These are phyloP conservation scores for Macropodus opercularis DNA, from an alignment of 2,797 vertebrate species.

Conservation along the genomic window DNA sequence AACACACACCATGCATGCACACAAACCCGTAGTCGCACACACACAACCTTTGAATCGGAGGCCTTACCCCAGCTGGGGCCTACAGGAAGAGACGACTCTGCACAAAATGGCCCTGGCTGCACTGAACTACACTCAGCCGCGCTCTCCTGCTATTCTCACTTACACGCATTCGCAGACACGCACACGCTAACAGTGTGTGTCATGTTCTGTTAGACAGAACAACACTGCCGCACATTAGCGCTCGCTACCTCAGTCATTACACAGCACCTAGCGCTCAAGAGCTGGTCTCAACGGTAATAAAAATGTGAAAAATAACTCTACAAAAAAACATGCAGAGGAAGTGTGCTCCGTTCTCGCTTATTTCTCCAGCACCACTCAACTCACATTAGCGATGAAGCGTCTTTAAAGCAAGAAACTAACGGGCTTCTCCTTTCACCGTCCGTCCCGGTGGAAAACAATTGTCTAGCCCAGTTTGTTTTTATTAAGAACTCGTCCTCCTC, in stretches of 20 bases:
- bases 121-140: slow-evolving; percentile 48
- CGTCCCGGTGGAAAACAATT: slow-evolving; percentile 46
- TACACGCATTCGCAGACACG: slow-evolving; percentile 33
- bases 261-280: slow-evolving; percentile 16
- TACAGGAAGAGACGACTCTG: slow-evolving; percentile 87
- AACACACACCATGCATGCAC: slow-evolving; percentile 84
- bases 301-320: slow-evolving; percentile 17
- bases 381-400: slow-evolving; percentile 20
- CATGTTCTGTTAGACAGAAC: slow-evolving; percentile 78
- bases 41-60: slow-evolving; percentile 88
- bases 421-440: slow-evolving; percentile 30
- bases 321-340: background rate
- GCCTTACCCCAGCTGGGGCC: slow-evolving; percentile 95
- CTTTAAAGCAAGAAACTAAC: slow-evolving; percentile 11
- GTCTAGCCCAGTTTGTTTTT: slow-evolving; percentile 61
- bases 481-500: slow-evolving; percentile 45
- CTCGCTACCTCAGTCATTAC: slow-evolving; percentile 51
- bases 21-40: slow-evolving; percentile 49
- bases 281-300: slow-evolving; percentile 6
- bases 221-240: slow-evolving; percentile 55
- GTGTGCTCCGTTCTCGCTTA: background rate
- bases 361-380: slow-evolving; percentile 6
- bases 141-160: slow-evolving; percentile 50
- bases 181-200: slow-evolving; percentile 71
- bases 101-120: slow-evolving; percentile 87